Base-by-base conservation (phyloP, 2,797 vertebrate genomes). In the Neostethus bicornis region DNA sequence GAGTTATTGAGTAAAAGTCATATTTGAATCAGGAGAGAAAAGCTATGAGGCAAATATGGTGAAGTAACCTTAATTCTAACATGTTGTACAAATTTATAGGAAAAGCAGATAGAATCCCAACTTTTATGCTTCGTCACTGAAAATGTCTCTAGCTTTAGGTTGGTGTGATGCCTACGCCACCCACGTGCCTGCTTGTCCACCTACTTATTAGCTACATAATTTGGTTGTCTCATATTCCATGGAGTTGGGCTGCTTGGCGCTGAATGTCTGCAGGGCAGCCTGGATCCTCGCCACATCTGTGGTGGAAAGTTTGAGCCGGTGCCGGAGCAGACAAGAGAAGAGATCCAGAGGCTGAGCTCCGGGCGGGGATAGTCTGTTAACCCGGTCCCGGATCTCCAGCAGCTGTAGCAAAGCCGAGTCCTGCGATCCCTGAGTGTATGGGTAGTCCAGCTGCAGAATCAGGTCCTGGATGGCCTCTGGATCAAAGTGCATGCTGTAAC, bases 401-500 rank as follows among this genome's bases (percentile, higher is more conserved):
- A 99, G 90, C 84, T 98, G 97, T 86, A 98, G 91, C 83, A 98
- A 91, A 9, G 97, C 97, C 0, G 95, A 96, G 82, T 98, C 97
- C 91, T 96, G 95, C 28, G 96, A 98, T 88, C 96, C 96, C 93
- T 96, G 95, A 89, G 96, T 98, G 17, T 98, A 98, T 17, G 96
- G 96, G 89, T 98, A 98, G 90, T 99, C 97, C 81, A 98, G 89
- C 89, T 98, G 96, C 81, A 98, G 84, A 80, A 99, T 98, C 90
- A 98, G 86, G 86, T 99, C 96, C 86, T 96, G 94, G 76, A 98
- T 98, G 4, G 97, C 96, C 38, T 98, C 97, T 0, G 96, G 94
- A 91, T 99, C 96, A 44, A 99, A 99, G 90, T 97, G 96, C 96
- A 98, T 97, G 89, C 96, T 97, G 74, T 98, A 99, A 76, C 96